These are phyloP conservation scores for Pogonomyrmex barbatus DNA, from an alignment of 1,140 invertebrate genomes.

Conservation along the genomic window DNA sequence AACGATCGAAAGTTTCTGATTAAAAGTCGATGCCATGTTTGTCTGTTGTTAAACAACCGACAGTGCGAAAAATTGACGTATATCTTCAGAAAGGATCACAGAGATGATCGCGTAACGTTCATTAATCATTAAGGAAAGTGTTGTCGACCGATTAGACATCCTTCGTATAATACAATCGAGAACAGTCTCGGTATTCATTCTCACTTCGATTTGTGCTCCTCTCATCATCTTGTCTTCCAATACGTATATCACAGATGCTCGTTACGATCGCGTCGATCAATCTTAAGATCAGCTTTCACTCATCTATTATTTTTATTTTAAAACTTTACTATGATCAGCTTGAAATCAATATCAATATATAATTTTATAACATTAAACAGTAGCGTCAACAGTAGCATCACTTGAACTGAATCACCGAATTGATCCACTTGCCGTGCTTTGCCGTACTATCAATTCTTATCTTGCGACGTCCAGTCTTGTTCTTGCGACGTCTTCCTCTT, in stretches of 20 bases:
- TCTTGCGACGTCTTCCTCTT: background rate
- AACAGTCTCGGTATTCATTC: conserved; percentile 35
- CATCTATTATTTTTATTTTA: conserved; percentile 41
- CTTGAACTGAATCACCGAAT: background rate
- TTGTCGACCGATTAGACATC: conserved; percentile 44
- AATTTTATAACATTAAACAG: background rate
- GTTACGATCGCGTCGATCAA: conserved; percentile 26
- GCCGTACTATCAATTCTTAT: background rate
- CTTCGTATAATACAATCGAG: conserved; percentile 10
- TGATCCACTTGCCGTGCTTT: background rate
- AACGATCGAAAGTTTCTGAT: conserved; percentile 33
- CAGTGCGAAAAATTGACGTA: conserved; percentile 40
- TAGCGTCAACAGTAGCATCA: background rate
- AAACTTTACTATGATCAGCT: background rate
- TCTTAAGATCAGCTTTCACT: conserved; percentile 47
- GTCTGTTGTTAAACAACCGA: conserved; percentile 21
- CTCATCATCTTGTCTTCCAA: conserved; percentile 24
- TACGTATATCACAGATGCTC: conserved; percentile 41
- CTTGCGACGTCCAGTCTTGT: background rate
- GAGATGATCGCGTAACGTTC: conserved; percentile 34
- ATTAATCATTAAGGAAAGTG: conserved; percentile 57
- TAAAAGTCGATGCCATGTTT: background rate
- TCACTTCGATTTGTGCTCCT: conserved; percentile 10
- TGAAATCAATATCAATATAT: background rate
- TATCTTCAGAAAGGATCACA: conserved; percentile 27